A percentile compares a stretch with the other conserved stretches of the same genome.
Evolutionary conservation across 2,113 vertebrate species (phyloP).

Genomic region (Xiphophorus hellerii): DNA sequence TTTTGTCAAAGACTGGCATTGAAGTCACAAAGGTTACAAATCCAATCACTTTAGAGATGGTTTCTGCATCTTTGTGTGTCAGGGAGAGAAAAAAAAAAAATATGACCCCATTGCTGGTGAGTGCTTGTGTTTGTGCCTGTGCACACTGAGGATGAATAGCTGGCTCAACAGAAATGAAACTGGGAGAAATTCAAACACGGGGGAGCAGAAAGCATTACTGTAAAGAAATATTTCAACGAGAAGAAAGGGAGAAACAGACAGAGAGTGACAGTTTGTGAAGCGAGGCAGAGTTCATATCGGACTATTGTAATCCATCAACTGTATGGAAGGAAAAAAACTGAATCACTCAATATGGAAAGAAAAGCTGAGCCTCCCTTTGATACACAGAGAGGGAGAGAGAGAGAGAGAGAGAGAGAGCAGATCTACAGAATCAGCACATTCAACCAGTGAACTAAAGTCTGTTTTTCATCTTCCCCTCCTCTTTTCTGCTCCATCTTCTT

Average conservation of each 20-base stretch:
- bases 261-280: conserved; percentile 19
- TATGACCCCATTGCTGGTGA: conserved; percentile 21
- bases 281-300: conserved; percentile 13
- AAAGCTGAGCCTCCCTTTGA: conserved; percentile 16
- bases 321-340: conserved; percentile 2
- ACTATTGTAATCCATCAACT: conserved; percentile 36
- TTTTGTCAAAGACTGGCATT: conserved; percentile 68
- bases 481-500: conserved; percentile 37
- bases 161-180: conserved; percentile 55
- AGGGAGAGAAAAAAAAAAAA: conserved; percentile 14
- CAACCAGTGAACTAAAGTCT: conserved; percentile 43
- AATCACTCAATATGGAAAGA: conserved; percentile 3
- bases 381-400: conserved; percentile 6
- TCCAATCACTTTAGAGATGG: conserved; percentile 69
- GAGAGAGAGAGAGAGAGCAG: neutral
- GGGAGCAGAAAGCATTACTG: conserved; percentile 20
- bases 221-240: conserved; percentile 13
- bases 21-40: conserved; percentile 66
- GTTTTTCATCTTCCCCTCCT: conserved; percentile 49
- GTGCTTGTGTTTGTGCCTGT: conserved; percentile 1
- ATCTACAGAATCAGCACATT: conserved; percentile 64
- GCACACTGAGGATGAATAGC: conserved; percentile 31
- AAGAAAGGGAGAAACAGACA: neutral
- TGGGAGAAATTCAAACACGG: conserved; percentile 54
- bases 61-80: conserved; percentile 32